Conservation (phyloP, 2,888 invertebrate species). For the Chymomyza procnemis region DNA sequence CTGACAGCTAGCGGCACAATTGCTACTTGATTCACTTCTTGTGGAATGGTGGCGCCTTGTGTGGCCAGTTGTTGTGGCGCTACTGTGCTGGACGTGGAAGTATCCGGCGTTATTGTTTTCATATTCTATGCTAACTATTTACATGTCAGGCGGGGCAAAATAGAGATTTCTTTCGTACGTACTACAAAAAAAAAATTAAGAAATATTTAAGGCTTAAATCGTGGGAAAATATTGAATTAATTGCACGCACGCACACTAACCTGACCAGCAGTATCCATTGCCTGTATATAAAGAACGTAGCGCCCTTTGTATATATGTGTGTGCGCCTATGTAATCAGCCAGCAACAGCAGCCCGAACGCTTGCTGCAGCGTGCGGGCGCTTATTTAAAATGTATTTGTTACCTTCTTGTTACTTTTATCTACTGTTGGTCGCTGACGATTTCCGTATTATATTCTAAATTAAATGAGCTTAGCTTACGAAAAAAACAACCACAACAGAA, state of each 20-base stretch:
- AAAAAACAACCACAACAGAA: not conserved
- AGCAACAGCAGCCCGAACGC: not conserved
- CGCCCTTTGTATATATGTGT: conserved; percentile 29
- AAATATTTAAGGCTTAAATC: not conserved
- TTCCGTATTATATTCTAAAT: not conserved
- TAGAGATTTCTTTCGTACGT: conserved; percentile 62
- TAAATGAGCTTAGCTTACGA: not conserved
- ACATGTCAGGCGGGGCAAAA: conserved; percentile 50
- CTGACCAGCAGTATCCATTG: conserved; percentile 62
- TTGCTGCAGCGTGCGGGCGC: not conserved
- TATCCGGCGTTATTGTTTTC: conserved; percentile 68
- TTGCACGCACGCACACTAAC: conserved; percentile 40
- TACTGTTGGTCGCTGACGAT: not conserved
- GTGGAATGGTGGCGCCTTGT: conserved; percentile 53
- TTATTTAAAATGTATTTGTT: not conserved
- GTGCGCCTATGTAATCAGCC: conserved; percentile 25
- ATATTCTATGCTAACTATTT: conserved; percentile 41
- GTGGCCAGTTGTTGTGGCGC: conserved; percentile 36
- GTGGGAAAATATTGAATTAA: conserved; percentile 2
- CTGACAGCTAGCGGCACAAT: not conserved
- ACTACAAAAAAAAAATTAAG: conserved; percentile 39
- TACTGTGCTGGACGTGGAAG: conserved; percentile 46
- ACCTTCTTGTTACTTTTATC: not conserved
- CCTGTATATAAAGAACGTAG: conserved; percentile 41
- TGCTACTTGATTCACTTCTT: conserved; percentile 5